Evolutionary conservation across 2,797 vertebrate genomes (phyloP).

Genomic region (Melanotaenia pygmaea): DNA sequence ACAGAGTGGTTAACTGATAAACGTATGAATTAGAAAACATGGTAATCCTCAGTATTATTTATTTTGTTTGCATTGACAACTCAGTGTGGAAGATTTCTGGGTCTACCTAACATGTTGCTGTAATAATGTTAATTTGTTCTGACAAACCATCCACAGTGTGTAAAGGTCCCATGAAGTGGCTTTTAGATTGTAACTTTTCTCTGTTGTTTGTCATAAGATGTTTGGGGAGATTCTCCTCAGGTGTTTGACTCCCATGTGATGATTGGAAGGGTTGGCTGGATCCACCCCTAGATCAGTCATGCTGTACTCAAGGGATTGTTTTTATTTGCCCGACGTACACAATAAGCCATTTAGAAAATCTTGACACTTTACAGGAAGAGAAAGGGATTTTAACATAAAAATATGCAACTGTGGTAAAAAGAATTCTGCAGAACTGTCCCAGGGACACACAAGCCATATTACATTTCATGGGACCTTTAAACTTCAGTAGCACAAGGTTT

Average conservation of each 20-base stretch:
- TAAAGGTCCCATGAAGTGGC: conserved; percentile 73
- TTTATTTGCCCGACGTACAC: conserved; percentile 19
- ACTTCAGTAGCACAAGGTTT: conserved; percentile 70
- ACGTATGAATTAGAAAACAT: conserved; percentile 64
- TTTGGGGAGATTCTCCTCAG: conserved; percentile 17
- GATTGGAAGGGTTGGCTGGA: conserved; percentile 66
- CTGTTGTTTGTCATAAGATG: conserved; percentile 37
- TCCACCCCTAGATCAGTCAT: conserved; percentile 51
- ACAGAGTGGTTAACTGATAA: conserved; percentile 48
- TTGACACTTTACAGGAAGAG: conserved; percentile 57
- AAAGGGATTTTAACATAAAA: conserved; percentile 57
- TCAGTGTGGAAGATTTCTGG: conserved; percentile 45
- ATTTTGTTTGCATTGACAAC: conserved; percentile 69
- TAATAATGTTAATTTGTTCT: conserved; percentile 53
- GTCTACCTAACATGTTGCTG: conserved; percentile 54
- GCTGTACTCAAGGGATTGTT: conserved; percentile 9
- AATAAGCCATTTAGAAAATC: conserved; percentile 56
- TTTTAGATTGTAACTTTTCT: conserved; percentile 33
- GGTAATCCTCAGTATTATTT: conserved; percentile 74
- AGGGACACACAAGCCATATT: conserved; percentile 72
- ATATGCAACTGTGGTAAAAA: conserved; percentile 67
- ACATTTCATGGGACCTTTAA: conserved; percentile 77
- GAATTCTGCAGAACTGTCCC: conserved; percentile 28
- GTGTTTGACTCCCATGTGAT: conserved; percentile 33
- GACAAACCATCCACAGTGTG: conserved; percentile 40